phyloP scores from a whole-genome alignment of 2,888 invertebrate genomes.

The Xanthia icteritia region DNA sequence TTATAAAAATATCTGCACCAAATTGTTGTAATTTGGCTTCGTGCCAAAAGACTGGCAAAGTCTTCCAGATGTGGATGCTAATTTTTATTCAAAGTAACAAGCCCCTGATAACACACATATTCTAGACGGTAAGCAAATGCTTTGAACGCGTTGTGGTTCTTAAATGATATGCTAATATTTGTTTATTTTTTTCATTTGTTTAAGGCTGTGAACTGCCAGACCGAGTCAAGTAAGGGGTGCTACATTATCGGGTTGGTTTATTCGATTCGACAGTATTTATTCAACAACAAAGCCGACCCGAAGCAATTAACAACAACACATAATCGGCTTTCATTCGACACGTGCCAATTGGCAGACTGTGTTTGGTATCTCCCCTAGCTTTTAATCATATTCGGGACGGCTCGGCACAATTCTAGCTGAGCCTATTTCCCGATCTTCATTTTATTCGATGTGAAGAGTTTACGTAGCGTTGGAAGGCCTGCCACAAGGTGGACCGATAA shows the following conservation, averaged over 20 bases:
- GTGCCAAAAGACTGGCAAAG: slow-evolving; percentile 41
- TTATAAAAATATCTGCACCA: slow-evolving; percentile 59
- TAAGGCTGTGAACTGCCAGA: not conserved
- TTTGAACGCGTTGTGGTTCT: slow-evolving; percentile 32
- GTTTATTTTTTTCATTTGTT: not conserved
- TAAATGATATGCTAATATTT: slow-evolving; percentile 16
- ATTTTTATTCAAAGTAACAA: slow-evolving; percentile 58
- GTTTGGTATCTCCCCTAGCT: not conserved
- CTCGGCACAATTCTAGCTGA: not conserved
- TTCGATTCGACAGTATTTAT: not conserved
- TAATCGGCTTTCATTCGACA: not conserved
- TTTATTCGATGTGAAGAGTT: not conserved
- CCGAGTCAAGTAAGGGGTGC: not conserved
- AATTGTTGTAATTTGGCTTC: slow-evolving; percentile 61
- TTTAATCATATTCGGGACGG: not conserved
- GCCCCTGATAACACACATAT: slow-evolving; percentile 40
- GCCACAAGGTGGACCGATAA: too few species aligned
- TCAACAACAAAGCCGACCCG: not conserved
- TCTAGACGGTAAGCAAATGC: slow-evolving; percentile 45
- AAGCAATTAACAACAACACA: not conserved
- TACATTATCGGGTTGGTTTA: not conserved
- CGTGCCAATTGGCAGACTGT: not conserved
- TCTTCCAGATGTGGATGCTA: slow-evolving; percentile 53
- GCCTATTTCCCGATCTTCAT: not conserved
- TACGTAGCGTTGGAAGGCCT: too few species aligned